Percentiles rank a stretch among this genome's conserved stretches.
Conservation (phyloP, 2,113 vertebrate genomes). For the Takifugu flavidus region DNA sequence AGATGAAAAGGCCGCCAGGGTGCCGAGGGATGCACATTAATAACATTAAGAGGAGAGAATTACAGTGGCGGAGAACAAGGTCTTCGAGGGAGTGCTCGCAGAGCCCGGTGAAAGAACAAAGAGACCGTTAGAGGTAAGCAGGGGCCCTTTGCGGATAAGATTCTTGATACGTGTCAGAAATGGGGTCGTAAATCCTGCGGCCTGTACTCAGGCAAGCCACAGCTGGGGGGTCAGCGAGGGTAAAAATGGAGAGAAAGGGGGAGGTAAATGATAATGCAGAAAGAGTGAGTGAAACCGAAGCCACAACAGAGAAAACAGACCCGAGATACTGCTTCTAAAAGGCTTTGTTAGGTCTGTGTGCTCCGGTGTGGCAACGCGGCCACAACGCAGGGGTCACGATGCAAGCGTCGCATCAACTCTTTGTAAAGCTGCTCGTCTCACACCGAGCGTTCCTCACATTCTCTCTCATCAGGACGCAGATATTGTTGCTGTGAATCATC, state of each 20-base stretch:
- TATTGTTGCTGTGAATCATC: slow-evolving; percentile 22
- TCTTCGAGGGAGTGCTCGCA: slow-evolving; percentile 49
- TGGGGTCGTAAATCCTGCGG: slow-evolving; percentile 56
- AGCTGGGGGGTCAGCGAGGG: slow-evolving; percentile 36
- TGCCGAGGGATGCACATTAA: slow-evolving; percentile 59
- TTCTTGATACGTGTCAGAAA: slow-evolving; percentile 52
- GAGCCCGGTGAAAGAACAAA: slow-evolving; percentile 57
- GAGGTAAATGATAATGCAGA: slow-evolving; percentile 46
- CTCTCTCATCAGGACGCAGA: slow-evolving; percentile 11
- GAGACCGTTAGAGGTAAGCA: slow-evolving; percentile 43
- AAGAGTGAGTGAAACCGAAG: slow-evolving; percentile 48
- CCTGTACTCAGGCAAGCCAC: slow-evolving; percentile 25
- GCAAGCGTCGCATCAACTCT: slow-evolving; percentile 45
- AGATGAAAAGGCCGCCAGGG: slow-evolving; percentile 63
- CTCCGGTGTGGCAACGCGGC: slow-evolving; percentile 18
- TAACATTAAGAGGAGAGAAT: slow-evolving; percentile 65
- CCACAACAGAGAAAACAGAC: slow-evolving; percentile 45
- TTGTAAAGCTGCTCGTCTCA: slow-evolving; percentile 26
- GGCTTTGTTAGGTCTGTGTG: not conserved
- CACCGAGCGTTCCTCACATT: slow-evolving; percentile 48
- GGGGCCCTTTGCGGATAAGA: slow-evolving; percentile 45
- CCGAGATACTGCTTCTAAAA: slow-evolving; percentile 18
- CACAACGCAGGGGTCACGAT: slow-evolving; percentile 33
- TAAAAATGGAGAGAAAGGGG: slow-evolving; percentile 17
- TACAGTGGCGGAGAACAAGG: slow-evolving; percentile 63